Percentiles rank a stretch among this genome's conserved stretches.
Evolutionary conservation across 64 coral and sea anemone species (phyloP).

Genomic region (Anthopleura sola): DNA sequence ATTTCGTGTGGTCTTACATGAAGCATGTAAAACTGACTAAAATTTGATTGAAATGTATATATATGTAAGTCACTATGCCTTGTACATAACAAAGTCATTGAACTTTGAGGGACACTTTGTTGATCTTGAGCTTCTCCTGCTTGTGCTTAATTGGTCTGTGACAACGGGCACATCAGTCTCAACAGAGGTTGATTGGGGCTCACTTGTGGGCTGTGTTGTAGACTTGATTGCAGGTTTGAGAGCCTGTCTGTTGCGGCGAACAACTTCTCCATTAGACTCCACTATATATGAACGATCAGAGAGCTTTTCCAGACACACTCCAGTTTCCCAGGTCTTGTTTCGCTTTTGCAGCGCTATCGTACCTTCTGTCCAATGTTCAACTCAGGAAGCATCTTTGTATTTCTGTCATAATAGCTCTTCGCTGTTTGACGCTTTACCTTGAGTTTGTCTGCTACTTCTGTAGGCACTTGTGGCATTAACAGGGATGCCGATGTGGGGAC

Average conservation of each 20-base stretch:
- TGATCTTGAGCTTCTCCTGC: neutral
- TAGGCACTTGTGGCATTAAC: conserved; percentile 29
- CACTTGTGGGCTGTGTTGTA: neutral
- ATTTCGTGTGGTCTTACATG: too few relatives aligned
- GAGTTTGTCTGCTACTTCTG: conserved; percentile 46
- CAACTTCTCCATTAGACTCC: conserved; percentile 27
- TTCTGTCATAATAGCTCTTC: conserved; percentile 54
- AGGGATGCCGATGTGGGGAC: conserved; percentile 39
- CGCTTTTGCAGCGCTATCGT: conserved; percentile 31
- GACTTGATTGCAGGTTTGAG: conserved; percentile 1
- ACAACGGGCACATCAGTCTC: neutral
- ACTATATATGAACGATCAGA: conserved; percentile 69
- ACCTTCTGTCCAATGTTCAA: conserved; percentile 52
- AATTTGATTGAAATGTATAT: neutral
- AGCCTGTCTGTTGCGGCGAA: conserved; percentile 50
- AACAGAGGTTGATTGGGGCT: neutral
- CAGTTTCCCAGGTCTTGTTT: conserved; percentile 52
- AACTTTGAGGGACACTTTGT: too few relatives aligned
- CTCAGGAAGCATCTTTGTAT: conserved; percentile 48
- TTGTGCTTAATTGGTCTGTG: neutral
- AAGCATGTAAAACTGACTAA: neutral
- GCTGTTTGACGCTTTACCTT: conserved; percentile 24
- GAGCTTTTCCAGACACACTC: conserved; percentile 49
- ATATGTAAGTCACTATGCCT: neutral
- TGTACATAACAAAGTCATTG: neutral